Evolutionary conservation across 2,888 invertebrate species (phyloP).

Genomic region (Tenthredo livida): DNA sequence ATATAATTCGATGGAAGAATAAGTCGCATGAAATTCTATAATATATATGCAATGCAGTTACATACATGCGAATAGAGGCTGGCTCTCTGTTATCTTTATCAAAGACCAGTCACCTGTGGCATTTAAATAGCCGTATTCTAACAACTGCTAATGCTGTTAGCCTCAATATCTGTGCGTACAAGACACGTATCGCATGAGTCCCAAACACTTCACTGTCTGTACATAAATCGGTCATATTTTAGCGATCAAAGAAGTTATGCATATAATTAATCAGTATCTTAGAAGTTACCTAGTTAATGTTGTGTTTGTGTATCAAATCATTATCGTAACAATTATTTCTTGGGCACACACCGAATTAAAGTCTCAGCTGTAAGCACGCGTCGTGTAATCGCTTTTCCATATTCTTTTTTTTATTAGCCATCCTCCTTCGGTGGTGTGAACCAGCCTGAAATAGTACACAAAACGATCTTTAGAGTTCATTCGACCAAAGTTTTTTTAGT

Average conservation of each 20-base stretch:
- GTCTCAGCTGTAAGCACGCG: conserved; percentile 76
- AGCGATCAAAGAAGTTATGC: conserved; percentile 74
- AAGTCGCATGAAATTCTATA: conserved; percentile 41
- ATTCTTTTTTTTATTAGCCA: conserved; percentile 83
- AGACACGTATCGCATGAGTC: conserved; percentile 57
- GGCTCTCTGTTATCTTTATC: conserved; percentile 34
- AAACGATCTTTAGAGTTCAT: neutral
- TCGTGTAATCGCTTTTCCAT: conserved; percentile 66
- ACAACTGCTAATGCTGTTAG: conserved; percentile 55
- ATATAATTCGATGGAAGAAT: conserved; percentile 60
- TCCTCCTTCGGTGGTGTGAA: conserved; percentile 95
- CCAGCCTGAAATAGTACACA: conserved; percentile 85
- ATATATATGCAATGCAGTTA: conserved; percentile 33
- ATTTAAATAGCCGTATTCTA: conserved; percentile 62
- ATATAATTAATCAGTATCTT: conserved; percentile 75
- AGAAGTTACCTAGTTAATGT: conserved; percentile 75
- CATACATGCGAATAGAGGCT: conserved; percentile 40
- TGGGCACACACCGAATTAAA: conserved; percentile 77
- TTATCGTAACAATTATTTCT: conserved; percentile 76
- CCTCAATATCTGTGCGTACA: conserved; percentile 61
- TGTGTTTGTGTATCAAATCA: conserved; percentile 76
- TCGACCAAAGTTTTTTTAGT: neutral
- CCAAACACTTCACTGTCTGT: conserved; percentile 66
- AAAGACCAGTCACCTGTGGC: conserved; percentile 59
- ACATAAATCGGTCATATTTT: conserved; percentile 68